A percentile compares a stretch with the other conserved stretches of the same genome.
Conservation (phyloP, 2,888 invertebrate species). For the Noctua comes region DNA sequence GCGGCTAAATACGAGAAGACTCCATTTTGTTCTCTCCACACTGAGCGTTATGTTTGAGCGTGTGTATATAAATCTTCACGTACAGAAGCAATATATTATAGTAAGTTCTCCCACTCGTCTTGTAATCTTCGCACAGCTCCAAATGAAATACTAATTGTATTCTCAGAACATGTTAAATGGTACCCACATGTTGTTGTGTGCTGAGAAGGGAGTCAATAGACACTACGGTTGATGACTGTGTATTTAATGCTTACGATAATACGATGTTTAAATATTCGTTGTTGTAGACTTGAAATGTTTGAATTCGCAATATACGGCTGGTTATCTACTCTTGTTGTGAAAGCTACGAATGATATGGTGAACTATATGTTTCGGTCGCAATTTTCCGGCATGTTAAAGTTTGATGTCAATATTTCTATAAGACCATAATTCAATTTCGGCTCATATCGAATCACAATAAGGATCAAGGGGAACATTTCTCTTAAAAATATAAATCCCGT, state of each 20-base stretch:
- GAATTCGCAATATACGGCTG: neutral
- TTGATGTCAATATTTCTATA: neutral
- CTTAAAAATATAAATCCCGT: conserved; percentile 7
- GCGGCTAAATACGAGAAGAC: conserved; percentile 54
- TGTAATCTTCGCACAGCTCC: conserved; percentile 72
- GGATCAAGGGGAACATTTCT: neutral
- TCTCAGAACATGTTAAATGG: conserved; percentile 70
- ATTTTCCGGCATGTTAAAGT: neutral
- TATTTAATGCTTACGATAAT: conserved; percentile 55
- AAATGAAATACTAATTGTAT: conserved; percentile 80
- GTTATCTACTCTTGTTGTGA: neutral
- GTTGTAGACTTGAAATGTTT: conserved; percentile 10
- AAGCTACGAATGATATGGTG: neutral
- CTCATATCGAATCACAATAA: neutral
- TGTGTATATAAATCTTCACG: conserved; percentile 69
- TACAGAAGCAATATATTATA: conserved; percentile 71
- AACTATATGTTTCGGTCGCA: neutral
- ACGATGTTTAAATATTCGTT: conserved; percentile 23
- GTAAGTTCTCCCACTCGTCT: conserved; percentile 71
- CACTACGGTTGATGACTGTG: conserved; percentile 68
- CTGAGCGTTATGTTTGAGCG: conserved; percentile 60
- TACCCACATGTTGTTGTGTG: conserved; percentile 63
- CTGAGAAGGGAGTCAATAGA: conserved; percentile 67
- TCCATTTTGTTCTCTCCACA: conserved; percentile 65
- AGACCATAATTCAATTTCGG: neutral